Conservation (phyloP, 2,113 vertebrate species). For the Verasper variegatus region DNA sequence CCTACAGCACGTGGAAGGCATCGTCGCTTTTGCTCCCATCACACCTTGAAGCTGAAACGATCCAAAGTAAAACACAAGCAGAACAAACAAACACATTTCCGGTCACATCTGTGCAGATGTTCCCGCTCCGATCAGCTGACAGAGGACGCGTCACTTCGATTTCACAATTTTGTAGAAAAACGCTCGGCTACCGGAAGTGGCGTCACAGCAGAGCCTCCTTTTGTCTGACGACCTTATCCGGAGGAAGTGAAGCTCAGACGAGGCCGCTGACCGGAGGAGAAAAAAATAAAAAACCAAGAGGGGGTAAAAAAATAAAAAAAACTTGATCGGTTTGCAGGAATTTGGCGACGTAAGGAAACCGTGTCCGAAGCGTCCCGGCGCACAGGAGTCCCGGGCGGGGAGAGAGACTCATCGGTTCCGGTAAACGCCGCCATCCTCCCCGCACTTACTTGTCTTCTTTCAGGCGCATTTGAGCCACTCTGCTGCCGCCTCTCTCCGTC, state of each 20-base stretch:
- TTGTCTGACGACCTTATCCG: conserved; percentile 79
- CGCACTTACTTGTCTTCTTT: conserved; percentile 66
- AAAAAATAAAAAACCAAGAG: conserved; percentile 70
- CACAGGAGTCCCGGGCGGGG: conserved; percentile 58
- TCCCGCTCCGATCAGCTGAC: no score
- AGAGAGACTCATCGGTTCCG: conserved; percentile 61
- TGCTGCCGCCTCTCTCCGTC: conserved; percentile 71
- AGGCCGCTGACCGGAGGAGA: conserved; percentile 71
- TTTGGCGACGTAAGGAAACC: conserved; percentile 58
- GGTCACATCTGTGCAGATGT: background rate
- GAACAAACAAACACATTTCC: background rate
- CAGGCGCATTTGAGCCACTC: conserved; percentile 65
- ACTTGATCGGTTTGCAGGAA: conserved; percentile 66
- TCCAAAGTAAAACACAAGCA: background rate
- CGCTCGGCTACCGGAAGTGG: conserved; percentile 75
- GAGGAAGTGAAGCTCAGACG: conserved; percentile 83
- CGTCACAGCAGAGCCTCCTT: conserved; percentile 61
- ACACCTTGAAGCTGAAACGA: background rate
- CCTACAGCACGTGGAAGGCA: conserved; percentile 34
- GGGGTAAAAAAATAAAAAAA: conserved; percentile 38
- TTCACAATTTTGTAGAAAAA: conserved; percentile 2
- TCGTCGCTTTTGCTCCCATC: background rate
- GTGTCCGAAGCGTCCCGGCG: conserved; percentile 42
- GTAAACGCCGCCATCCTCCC: conserved; percentile 72
- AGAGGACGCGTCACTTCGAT: background rate